Conservation (phyloP, 2,797 vertebrate species). For the Tokudaia muenninki region DNA sequence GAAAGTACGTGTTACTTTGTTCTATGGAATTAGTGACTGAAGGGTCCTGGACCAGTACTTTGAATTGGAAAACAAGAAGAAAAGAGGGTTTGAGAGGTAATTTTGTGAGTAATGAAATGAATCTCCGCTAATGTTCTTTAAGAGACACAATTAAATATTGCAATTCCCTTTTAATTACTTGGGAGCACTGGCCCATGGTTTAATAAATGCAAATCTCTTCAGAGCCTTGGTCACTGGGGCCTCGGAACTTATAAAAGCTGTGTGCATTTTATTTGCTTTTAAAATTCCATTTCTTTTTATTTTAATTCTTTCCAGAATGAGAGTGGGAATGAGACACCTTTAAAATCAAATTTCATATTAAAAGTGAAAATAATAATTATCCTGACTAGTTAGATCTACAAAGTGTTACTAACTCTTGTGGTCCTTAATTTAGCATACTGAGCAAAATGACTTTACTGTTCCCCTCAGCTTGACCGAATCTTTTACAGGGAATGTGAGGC, state of each 20-base stretch:
- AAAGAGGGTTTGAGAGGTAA: slow-evolving; percentile 36
- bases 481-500: background rate
- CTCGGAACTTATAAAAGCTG: slow-evolving; percentile 47
- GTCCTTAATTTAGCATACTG: slow-evolving; percentile 8
- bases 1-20: background rate
- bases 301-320: slow-evolving; percentile 37
- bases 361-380: background rate
- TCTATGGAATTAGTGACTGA: background rate
- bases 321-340: background rate
- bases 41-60: background rate
- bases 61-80: background rate
- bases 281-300: slow-evolving; percentile 46
- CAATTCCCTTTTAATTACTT: slow-evolving; percentile 71
- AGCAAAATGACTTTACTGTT: background rate
- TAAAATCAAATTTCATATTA: slow-evolving; percentile 28
- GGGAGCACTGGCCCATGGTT: slow-evolving; percentile 53
- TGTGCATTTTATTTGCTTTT: slow-evolving; percentile 45
- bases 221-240: slow-evolving; percentile 26
- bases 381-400: background rate
- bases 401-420: background rate
- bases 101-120: slow-evolving; percentile 65
- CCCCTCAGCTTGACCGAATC: background rate
- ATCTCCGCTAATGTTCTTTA: slow-evolving; percentile 71
- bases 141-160: slow-evolving; percentile 74
- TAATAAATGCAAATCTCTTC: slow-evolving; percentile 54